These are phyloP conservation scores for Tachysurus vachellii DNA, from an alignment of 2,113 vertebrate genomes.

Conservation along the genomic window DNA sequence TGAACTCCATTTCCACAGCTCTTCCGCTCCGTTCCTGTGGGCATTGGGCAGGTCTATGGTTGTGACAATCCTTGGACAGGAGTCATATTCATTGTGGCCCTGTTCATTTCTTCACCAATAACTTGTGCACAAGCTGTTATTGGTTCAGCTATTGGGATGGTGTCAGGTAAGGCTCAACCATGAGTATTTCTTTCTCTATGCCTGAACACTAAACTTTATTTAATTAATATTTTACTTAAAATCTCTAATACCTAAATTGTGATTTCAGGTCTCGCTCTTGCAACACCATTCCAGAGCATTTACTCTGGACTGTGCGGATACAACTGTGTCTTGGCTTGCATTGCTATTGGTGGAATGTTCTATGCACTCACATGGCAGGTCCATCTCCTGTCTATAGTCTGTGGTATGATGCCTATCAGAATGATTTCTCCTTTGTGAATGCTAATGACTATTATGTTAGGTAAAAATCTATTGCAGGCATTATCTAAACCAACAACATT, in stretches of 20 bases:
- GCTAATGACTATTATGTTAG: constrained; percentile 24
- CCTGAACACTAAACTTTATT: no score
- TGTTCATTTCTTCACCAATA: constrained; percentile 89
- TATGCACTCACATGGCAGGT: constrained; percentile 95
- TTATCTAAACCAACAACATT: constrained; percentile 6
- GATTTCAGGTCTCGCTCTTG: constrained; percentile 83
- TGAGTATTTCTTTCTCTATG: background rate
- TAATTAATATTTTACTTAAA: no score
- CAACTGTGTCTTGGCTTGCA: constrained; percentile 89
- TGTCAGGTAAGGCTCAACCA: constrained; percentile 79
- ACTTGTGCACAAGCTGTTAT: constrained; percentile 83
- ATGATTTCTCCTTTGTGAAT: background rate
- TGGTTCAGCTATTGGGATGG: constrained; percentile 86
- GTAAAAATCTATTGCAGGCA: background rate
- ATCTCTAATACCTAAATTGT: background rate
- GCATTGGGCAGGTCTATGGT: constrained; percentile 89
- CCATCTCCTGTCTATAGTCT: constrained; percentile 84
- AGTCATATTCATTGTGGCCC: constrained; percentile 84
- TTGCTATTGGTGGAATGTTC: constrained; percentile 91
- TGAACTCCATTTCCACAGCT: constrained; percentile 69
- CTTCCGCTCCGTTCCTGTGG: constrained; percentile 83
- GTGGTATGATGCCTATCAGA: constrained; percentile 74
- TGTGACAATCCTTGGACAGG: constrained; percentile 92
- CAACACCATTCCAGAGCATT: constrained; percentile 83
- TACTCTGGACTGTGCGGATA: constrained; percentile 91